These are phyloP conservation scores for Tragopan temminckii DNA, from an alignment of 2,797 vertebrate genomes.

Conservation along the genomic window DNA sequence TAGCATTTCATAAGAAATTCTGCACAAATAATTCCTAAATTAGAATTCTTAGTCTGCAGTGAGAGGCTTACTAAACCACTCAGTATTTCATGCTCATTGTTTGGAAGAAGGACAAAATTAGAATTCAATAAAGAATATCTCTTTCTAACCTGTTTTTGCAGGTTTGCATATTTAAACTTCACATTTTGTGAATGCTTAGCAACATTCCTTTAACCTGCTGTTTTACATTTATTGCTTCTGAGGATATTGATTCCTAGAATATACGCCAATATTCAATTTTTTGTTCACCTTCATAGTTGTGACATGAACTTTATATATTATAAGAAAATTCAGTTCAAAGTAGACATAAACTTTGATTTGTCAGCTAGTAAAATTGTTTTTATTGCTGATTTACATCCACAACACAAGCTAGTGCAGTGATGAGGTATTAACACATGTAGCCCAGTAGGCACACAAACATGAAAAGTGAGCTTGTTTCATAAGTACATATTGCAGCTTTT, in stretches of 20 bases:
- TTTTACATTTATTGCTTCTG: neutral
- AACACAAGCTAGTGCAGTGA: neutral
- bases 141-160: neutral
- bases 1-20: neutral
- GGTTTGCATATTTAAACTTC: neutral
- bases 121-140: neutral
- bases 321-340: neutral
- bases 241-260: neutral
- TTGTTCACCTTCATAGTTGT: neutral
- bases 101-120: neutral
- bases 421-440: neutral
- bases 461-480: neutral
- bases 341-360: neutral
- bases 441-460: neutral
- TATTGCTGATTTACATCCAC: neutral
- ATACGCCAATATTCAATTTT: neutral
- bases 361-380: neutral
- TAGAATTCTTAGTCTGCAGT: neutral
- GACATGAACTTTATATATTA: neutral
- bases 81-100: neutral
- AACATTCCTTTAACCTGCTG: neutral
- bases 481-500: neutral
- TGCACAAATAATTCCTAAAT: slow-evolving; percentile 1
- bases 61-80: neutral
- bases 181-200: neutral